Base-by-base conservation (phyloP, 2,797 vertebrate species). In the Holocentrus rufus region DNA sequence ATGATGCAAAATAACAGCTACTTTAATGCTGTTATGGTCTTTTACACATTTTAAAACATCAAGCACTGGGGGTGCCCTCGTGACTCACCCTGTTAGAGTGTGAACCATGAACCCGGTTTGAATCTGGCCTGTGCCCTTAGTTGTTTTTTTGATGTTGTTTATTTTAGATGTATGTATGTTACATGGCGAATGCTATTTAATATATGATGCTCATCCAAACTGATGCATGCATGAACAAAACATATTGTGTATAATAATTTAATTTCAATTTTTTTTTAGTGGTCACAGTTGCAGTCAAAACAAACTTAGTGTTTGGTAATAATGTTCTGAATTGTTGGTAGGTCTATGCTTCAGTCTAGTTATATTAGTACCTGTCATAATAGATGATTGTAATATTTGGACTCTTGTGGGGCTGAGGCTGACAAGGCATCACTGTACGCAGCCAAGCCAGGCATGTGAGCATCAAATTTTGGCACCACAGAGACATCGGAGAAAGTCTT, bases 371-470 rank as follows among this genome's bases (percentile, higher is more conserved):
- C 25, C 44, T 27, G 25, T 25, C 23, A 27, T 15, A 54, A 54
- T 27, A 54, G 7, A 23, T 59, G 22, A 44, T 72, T 65, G 15
- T 75, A 64, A 54, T 54, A 23, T 42, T 18, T 69, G 30, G 11
- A 66, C 27, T 64, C 49, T 52, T 42, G 8, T 39, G 46, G 36
- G 42, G 59, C 61, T 70, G 15, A 31, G 23, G 14, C 50, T 66
- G 70, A 72, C 46, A 55, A 36, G 20, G 6, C 23, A 52, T 64
- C 55, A 44, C 30, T 65, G 30, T 23, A n/a, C 36, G 56, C 20
- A 47, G 55, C 20, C 42, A 31, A 49, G 58, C 66, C 52, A 52
- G 73, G 30, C 67, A 58, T 61, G 18, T 7, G 42, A 72, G 72
- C 10, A 44, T 50, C 25, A 42, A 44, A 57, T 47, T 31, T 65